Conservation (phyloP, 2,797 vertebrate species). For the Sus cebifrons region DNA sequence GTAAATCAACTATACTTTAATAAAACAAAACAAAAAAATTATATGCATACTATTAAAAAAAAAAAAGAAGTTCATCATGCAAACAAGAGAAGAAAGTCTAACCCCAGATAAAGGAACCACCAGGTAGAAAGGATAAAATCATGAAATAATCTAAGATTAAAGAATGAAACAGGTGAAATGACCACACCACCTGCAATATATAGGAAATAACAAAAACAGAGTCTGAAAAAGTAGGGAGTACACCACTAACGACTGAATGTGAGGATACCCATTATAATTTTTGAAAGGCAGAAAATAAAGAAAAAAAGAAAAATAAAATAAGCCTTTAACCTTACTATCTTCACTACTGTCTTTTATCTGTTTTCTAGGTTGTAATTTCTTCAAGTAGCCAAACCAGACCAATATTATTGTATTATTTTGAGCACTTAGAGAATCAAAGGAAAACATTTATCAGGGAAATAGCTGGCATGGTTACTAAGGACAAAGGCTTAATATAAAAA, state of each 20-base stretch:
- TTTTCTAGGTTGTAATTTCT: constrained; percentile 20
- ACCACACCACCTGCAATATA: not conserved
- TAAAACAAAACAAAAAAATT: too few species aligned
- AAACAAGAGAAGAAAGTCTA: not conserved
- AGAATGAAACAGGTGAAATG: not conserved
- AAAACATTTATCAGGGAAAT: constrained; percentile 53
- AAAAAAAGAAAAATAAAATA: not conserved
- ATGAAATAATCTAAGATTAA: not conserved
- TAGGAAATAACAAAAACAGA: not conserved
- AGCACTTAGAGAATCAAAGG: not conserved
- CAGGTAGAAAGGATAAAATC: not conserved
- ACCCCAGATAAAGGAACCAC: not conserved
- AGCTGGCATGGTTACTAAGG: not conserved
- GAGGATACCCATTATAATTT: constrained; percentile 2
- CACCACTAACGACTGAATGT: not conserved
- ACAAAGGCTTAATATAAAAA: constrained; percentile 37
- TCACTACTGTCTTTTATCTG: not conserved
- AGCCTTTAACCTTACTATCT: not conserved
- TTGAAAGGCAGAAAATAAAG: not conserved
- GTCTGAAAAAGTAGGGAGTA: not conserved
- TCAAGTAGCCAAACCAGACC: constrained; percentile 18
- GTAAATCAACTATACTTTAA: too few species aligned
- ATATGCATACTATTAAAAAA: too few species aligned
- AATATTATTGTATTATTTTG: not conserved
- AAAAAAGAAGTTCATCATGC: not conserved